Conservation (phyloP, 2,113 vertebrate genomes). For the Serilophus lunatus region DNA sequence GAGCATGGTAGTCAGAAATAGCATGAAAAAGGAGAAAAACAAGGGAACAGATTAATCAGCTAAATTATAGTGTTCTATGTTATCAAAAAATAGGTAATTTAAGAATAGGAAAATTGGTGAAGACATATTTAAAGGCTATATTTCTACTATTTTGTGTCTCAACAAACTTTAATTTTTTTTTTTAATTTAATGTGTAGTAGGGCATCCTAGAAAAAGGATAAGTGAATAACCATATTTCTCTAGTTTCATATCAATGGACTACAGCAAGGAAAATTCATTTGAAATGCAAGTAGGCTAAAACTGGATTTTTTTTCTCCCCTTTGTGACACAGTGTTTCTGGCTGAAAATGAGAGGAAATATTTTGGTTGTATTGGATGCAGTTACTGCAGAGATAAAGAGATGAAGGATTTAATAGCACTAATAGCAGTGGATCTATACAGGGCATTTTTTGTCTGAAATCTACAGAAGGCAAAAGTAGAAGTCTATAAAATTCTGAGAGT, state of each 20-base stretch:
- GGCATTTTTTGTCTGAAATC: not conserved
- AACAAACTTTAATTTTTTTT: not conserved
- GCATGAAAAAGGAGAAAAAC: not conserved
- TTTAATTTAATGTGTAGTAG: not conserved
- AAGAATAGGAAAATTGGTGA: not conserved
- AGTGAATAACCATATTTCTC: not conserved
- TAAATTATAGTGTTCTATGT: not conserved
- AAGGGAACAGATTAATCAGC: not conserved
- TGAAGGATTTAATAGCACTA: not conserved
- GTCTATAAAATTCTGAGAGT: not conserved
- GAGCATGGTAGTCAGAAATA: not conserved
- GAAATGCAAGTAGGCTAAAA: not conserved
- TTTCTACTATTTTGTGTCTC: not conserved
- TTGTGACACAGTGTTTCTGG: not conserved
- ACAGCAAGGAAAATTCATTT: not conserved
- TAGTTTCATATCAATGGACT: not conserved
- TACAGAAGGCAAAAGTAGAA: not conserved
- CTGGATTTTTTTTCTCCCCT: not conserved
- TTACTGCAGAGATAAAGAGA: not conserved
- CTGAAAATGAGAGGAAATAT: not conserved
- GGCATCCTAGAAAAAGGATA: not conserved
- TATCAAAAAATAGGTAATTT: not conserved
- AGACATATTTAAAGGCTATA: not conserved
- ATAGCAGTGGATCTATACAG: not conserved
- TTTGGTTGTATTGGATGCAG: not conserved